Evolutionary conservation across 2,888 invertebrate species (phyloP).

Genomic region (Bombylius major): DNA sequence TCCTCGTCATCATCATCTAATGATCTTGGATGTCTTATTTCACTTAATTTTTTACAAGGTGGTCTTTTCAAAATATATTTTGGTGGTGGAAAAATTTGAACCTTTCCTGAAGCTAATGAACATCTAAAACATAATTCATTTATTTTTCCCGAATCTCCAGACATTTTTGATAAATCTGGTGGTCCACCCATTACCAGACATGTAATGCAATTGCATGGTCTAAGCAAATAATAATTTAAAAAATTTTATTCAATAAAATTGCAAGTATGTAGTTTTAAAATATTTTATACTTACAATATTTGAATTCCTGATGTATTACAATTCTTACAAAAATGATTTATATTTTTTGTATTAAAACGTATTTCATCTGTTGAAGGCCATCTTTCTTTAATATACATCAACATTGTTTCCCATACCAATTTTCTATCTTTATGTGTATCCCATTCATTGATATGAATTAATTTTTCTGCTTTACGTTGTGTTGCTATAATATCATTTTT

Average conservation of each 20-base stretch:
- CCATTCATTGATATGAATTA: slow-evolving; percentile 30
- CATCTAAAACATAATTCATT: too few relatives aligned
- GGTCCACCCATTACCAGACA: neutral
- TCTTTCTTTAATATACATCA: slow-evolving; percentile 30
- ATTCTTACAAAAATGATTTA: slow-evolving; percentile 30
- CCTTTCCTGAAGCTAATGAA: too few relatives aligned
- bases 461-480: slow-evolving; percentile 27
- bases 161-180: too few relatives aligned
- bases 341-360: slow-evolving; percentile 28
- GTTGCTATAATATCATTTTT: slow-evolving; percentile 29
- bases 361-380: slow-evolving; percentile 30
- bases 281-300: slow-evolving; percentile 24
- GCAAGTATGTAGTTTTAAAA: too few relatives aligned
- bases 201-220: too few relatives aligned
- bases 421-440: slow-evolving; percentile 30
- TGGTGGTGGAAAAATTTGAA: too few relatives aligned
- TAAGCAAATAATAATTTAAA: too few relatives aligned
- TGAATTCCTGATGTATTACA: slow-evolving; percentile 32
- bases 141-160: too few relatives aligned
- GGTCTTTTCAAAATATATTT: too few relatives aligned
- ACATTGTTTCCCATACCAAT: slow-evolving; percentile 33
- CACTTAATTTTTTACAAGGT: too few relatives aligned
- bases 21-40: too few relatives aligned
- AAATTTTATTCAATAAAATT: too few relatives aligned
- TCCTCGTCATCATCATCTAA: slow-evolving; percentile 13